Conservation (phyloP, 2,797 vertebrate genomes). For the Poliocrania exsul region DNA sequence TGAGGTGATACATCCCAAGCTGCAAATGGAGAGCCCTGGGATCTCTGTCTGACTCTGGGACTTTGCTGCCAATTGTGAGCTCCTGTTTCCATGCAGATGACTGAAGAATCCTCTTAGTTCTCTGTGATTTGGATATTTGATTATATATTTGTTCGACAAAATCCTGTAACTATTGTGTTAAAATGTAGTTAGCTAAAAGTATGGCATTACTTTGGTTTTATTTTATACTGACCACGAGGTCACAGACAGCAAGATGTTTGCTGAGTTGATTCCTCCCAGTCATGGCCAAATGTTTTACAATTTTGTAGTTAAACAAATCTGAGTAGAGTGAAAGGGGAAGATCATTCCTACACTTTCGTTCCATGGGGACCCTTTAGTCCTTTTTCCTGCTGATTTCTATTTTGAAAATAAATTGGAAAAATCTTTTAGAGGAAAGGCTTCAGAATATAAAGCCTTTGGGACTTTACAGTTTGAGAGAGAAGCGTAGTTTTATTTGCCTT, state of each 20-base stretch:
- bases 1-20: neutral
- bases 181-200: neutral
- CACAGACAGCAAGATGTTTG: neutral
- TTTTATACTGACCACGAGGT: neutral
- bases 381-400: conserved; percentile 46
- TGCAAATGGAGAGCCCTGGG: neutral
- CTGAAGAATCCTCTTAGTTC: neutral
- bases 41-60: neutral
- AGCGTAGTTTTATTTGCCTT: conserved; percentile 51
- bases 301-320: conserved; percentile 14
- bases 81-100: neutral
- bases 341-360: neutral
- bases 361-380: conserved; percentile 7
- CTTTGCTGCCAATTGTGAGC: neutral
- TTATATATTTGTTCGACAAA: neutral
- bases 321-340: neutral
- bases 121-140: neutral
- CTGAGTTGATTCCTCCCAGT: neutral
- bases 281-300: neutral
- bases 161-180: neutral
- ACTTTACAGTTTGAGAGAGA: conserved; percentile 23
- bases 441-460: conserved; percentile 34
- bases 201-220: neutral
- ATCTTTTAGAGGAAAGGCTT: conserved; percentile 30
- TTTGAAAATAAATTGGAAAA: conserved; percentile 64